phyloP scores from a whole-genome alignment of 2,888 invertebrate genomes.

The Caenorhabditis angaria region DNA sequence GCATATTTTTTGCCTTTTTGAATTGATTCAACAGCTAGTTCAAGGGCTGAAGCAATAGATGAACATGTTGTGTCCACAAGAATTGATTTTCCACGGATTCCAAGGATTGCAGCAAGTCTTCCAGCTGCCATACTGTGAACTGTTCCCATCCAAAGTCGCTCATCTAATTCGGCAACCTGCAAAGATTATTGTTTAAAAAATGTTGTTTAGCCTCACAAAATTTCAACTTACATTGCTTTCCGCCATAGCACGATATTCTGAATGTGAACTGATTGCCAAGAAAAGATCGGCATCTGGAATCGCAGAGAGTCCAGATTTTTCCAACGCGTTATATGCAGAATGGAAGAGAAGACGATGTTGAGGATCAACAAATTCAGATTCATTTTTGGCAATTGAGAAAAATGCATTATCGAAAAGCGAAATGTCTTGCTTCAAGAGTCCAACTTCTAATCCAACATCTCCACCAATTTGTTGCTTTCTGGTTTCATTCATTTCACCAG shows the following conservation, averaged over 20 bases:
- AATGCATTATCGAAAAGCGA: constrained; percentile 50
- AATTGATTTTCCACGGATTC: constrained; percentile 46
- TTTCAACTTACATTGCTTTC: constrained; percentile 18
- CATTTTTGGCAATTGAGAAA: constrained; percentile 53
- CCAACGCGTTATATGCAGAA: constrained; percentile 86
- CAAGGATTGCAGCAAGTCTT: constrained; percentile 45
- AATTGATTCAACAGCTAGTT: constrained; percentile 47
- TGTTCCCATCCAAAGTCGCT: constrained; percentile 49
- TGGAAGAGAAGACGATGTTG: constrained; percentile 76
- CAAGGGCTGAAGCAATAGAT: constrained; percentile 52
- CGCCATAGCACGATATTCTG: constrained; percentile 43
- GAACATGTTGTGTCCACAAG: constrained; percentile 58
- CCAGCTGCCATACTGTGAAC: constrained; percentile 50
- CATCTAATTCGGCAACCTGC: constrained; percentile 34
- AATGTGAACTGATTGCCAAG: constrained; percentile 44
- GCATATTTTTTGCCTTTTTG: constrained; percentile 38
- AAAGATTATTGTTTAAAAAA: not conserved
- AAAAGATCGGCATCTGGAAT: constrained; percentile 41
- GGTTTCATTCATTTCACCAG: constrained; percentile 24
- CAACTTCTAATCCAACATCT: constrained; percentile 31
- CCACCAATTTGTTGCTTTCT: constrained; percentile 43
- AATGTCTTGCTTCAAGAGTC: constrained; percentile 42
- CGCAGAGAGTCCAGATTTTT: constrained; percentile 41
- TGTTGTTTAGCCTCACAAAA: constrained; percentile 14
- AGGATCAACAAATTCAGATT: constrained; percentile 67